Conservation (phyloP, 2,797 vertebrate genomes). For the Dromococcyx pavoninus region DNA sequence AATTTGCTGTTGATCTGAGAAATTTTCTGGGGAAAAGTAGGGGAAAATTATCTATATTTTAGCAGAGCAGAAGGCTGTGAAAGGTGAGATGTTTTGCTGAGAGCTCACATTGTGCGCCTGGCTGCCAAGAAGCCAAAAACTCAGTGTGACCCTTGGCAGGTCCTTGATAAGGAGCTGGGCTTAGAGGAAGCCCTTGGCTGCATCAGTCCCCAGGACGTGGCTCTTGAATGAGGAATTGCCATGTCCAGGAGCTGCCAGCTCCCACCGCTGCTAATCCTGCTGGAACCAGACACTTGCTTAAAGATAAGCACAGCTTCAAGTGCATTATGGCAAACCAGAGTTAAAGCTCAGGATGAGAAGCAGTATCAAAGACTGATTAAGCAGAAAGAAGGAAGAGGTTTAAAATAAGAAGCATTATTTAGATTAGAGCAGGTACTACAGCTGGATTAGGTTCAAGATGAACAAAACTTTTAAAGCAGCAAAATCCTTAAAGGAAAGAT, state of each 20-base stretch:
- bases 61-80: background rate
- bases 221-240: background rate
- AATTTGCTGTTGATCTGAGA: background rate
- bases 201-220: background rate
- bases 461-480: background rate
- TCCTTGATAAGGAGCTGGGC: background rate
- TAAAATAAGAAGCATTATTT: background rate
- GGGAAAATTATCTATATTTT: background rate
- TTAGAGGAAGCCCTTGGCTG: background rate
- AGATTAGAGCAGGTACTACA: background rate
- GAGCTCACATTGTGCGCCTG: accelerated
- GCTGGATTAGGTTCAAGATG: background rate
- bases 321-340: accelerated
- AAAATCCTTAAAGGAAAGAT: background rate
- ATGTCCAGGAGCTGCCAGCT: background rate
- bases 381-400: background rate
- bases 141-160: accelerated
- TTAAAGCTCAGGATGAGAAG: background rate
- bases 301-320: background rate
- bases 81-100: background rate
- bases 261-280: background rate
- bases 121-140: background rate
- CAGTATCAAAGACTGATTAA: background rate
- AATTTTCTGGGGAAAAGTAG: background rate
- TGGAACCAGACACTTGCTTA: background rate